These are phyloP conservation scores for Megaceryle alcyon DNA, from an alignment of 2,797 vertebrate genomes.

Conservation along the genomic window DNA sequence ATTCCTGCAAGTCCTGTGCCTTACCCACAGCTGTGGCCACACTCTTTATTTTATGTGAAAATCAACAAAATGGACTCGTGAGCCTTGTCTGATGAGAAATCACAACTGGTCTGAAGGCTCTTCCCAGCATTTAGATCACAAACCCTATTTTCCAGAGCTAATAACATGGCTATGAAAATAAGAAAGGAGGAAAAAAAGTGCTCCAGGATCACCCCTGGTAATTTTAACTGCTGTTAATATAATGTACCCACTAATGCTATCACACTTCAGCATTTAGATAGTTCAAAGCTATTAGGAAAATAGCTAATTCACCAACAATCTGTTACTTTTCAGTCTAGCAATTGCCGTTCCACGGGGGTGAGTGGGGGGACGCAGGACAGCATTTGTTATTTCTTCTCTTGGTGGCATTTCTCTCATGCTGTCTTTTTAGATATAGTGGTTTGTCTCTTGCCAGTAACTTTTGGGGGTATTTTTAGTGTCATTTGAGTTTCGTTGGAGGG, in stretches of 20 bases:
- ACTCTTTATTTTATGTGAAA: constrained; percentile 2
- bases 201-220: neutral
- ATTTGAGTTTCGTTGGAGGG: constrained; percentile 4
- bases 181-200: neutral
- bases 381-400: constrained; percentile 37
- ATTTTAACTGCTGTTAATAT: constrained; percentile 44
- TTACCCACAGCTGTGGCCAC: neutral
- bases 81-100: constrained; percentile 13
- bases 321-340: constrained; percentile 36
- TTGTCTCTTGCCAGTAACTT: constrained; percentile 49
- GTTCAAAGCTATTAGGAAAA: constrained; percentile 49
- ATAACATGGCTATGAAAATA: neutral
- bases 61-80: neutral
- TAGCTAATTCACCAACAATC: constrained; percentile 37
- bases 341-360: neutral
- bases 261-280: constrained; percentile 20
- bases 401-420: constrained; percentile 16
- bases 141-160: constrained; percentile 22
- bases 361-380: neutral
- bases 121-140: constrained; percentile 19
- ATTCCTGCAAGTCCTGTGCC: neutral
- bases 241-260: constrained; percentile 26
- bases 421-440: constrained; percentile 8
- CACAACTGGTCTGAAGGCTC: neutral
- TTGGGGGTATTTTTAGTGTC: constrained; percentile 64